A percentile compares a stretch with the other conserved stretches of the same genome.
phyloP scores from a whole-genome alignment of 2,888 invertebrate species.

The Meliscaeva auricollis region DNA sequence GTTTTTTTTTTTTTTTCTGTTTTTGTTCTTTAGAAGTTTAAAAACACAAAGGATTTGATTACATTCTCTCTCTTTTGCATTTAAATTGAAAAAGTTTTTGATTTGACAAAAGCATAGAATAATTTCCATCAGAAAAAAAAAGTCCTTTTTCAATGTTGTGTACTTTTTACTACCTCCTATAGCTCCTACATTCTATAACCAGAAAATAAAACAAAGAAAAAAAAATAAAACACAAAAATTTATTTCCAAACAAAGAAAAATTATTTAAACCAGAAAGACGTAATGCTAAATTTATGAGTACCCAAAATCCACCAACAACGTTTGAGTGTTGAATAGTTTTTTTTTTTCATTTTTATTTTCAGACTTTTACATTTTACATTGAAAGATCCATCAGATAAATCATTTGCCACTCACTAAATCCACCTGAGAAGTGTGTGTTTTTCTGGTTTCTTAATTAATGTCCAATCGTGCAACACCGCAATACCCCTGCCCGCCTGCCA shows the following conservation, averaged over 20 bases:
- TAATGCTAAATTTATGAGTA: conserved; percentile 54
- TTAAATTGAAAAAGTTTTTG: conserved; percentile 73
- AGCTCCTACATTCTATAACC: too few species aligned
- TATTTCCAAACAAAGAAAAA: conserved; percentile 55
- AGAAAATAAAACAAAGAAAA: conserved; percentile 1
- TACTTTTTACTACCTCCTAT: not conserved
- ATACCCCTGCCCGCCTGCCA: not conserved
- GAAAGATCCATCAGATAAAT: conserved; percentile 64
- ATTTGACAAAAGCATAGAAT: conserved; percentile 63
- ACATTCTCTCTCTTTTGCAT: conserved; percentile 60
- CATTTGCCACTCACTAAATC: conserved; percentile 63
- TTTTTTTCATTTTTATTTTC: not conserved
- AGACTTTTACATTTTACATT: conserved; percentile 59
- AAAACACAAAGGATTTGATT: conserved; percentile 56
- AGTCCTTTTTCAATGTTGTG: not conserved
- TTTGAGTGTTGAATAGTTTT: conserved; percentile 16
- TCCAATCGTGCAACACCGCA: conserved; percentile 60
- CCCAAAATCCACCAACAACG: conserved; percentile 26
- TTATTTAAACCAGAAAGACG: conserved; percentile 55
- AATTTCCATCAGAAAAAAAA: conserved; percentile 14
- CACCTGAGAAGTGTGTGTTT: conserved; percentile 32
- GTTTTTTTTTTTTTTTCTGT: not conserved
- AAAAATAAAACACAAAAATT: conserved; percentile 14
- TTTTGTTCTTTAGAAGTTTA: not conserved
- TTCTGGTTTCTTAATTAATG: conserved; percentile 60